phyloP scores from a whole-genome alignment of 1,140 invertebrate species.

The Gryon sp. region DNA sequence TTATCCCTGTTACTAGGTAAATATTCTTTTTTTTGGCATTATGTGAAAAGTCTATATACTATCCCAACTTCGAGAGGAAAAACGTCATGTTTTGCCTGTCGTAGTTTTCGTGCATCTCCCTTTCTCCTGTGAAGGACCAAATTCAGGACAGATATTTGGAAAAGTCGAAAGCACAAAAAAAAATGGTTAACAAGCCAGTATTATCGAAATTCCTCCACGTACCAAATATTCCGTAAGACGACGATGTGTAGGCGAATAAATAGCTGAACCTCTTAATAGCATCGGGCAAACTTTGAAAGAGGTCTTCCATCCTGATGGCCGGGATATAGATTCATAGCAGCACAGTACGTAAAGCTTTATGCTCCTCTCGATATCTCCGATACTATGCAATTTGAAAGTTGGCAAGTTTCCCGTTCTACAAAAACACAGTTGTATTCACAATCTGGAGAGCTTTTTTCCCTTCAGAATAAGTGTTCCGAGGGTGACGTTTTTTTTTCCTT shows the following conservation, averaged over 20 bases:
- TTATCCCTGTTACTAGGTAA: too few species aligned
- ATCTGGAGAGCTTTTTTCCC: conserved; percentile 48
- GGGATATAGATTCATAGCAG: conserved; percentile 39
- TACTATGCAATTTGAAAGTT: conserved; percentile 57
- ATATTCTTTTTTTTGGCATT: too few species aligned
- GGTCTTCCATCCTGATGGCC: conserved; percentile 44
- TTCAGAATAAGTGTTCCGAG: conserved; percentile 32
- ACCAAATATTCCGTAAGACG: too few species aligned
- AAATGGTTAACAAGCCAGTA: too few species aligned
- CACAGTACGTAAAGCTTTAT: conserved; percentile 38
- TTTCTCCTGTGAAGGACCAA: too few species aligned
- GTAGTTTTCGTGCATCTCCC: too few species aligned
- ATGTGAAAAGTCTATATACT: too few species aligned
- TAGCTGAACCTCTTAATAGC: conserved; percentile 36
- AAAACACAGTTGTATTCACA: conserved; percentile 45
- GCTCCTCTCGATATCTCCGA: conserved; percentile 40
- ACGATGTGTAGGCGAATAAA: conserved; percentile 24
- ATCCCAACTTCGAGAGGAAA: too few species aligned
- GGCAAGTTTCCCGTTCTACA: conserved; percentile 47
- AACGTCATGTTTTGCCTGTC: too few species aligned
- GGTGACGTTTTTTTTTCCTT: conserved; percentile 24
- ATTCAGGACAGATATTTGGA: too few species aligned
- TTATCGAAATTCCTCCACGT: too few species aligned
- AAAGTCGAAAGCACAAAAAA: too few species aligned
- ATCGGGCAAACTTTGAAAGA: conserved; percentile 29